Base-by-base conservation (phyloP, 2,113 vertebrate genomes). In the Scomber japonicus region DNA sequence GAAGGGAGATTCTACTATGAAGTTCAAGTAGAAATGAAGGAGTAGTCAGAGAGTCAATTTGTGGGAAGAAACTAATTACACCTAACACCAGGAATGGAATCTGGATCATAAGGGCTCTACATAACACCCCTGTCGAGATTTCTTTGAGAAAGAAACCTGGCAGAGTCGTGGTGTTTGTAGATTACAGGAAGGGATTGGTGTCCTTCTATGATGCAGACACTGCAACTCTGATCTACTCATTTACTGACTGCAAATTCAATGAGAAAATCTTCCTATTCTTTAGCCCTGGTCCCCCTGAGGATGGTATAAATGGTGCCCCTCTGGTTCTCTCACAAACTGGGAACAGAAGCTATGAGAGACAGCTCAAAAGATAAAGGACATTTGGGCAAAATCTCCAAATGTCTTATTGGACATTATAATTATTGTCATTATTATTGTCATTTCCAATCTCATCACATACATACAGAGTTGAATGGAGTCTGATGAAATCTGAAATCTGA, bases 171-270 rank as follows among this genome's bases (percentile, higher is more conserved):
- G 57, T 83, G 71, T 75, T 76, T 67, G 83, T 90, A 15, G 88
- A 90, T 70, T 82, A 85, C 65, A 81, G 88, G 12, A 45, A 71
- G 21, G 68, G 78, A 61, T 17, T 0, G 13, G 71, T 93, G 74
- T 79, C 70, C 17, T 83, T 94, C 74, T 83, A 35, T 74, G 64
- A 91, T 72, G 75, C 72, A 30, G 64, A 80, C 17, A 53, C 67
- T 40, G 10, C 1, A 0, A 17, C 27, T 49, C 17, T 53, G 2
- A 69, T 84, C 19, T 75, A n/a, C 60, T 57, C 51, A 80, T 82
- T 82, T 9, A 65, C 4, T 5, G 50, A 15, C 35, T 86, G 82
- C 21, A 57, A 17, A 2, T 92, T 91, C 48, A 84, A 16, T 1
- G 79, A 84, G 48, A 75, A n/a, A 40, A 59, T 91, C 6, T 82